Conservation (phyloP, 1,140 invertebrate genomes). For the Zophobas morio region DNA sequence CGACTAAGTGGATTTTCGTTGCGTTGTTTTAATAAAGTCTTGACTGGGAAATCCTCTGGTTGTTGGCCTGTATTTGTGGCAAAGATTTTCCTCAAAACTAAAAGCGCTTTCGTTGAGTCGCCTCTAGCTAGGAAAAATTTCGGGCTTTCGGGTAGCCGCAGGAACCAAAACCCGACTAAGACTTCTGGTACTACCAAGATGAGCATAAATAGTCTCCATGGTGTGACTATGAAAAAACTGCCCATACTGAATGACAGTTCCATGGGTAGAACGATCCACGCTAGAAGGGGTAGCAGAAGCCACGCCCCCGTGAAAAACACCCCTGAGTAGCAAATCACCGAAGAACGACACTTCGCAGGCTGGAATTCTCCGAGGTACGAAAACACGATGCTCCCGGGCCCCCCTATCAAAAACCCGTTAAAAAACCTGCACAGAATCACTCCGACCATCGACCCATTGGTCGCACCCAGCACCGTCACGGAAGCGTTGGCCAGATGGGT, state of each 20-base stretch:
- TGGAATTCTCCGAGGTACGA: conserved; percentile 77
- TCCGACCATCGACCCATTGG: conserved; percentile 66
- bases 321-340: conserved; percentile 74
- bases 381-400: conserved; percentile 71
- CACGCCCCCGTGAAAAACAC: conserved; percentile 76
- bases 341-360: conserved; percentile 70
- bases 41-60: conserved; percentile 67
- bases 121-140: conserved; percentile 81
- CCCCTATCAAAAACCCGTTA: conserved; percentile 70
- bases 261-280: conserved; percentile 67
- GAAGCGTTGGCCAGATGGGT: conserved; percentile 73
- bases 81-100: conserved; percentile 74
- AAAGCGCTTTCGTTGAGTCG: conserved; percentile 73
- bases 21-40: conserved; percentile 57
- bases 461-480: conserved; percentile 69
- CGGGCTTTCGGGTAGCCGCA: conserved; percentile 81
- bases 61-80: conserved; percentile 72
- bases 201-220: conserved; percentile 77
- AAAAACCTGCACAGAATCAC: conserved; percentile 68
- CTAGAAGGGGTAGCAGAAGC: conserved; percentile 74
- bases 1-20: conserved; percentile 12
- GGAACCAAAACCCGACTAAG: conserved; percentile 69
- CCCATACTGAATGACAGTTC: conserved; percentile 50
- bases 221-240: conserved; percentile 49
- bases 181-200: conserved; percentile 74